These are phyloP conservation scores for Argynnis bischoffii DNA, from an alignment of 2,888 invertebrate genomes.

Conservation along the genomic window DNA sequence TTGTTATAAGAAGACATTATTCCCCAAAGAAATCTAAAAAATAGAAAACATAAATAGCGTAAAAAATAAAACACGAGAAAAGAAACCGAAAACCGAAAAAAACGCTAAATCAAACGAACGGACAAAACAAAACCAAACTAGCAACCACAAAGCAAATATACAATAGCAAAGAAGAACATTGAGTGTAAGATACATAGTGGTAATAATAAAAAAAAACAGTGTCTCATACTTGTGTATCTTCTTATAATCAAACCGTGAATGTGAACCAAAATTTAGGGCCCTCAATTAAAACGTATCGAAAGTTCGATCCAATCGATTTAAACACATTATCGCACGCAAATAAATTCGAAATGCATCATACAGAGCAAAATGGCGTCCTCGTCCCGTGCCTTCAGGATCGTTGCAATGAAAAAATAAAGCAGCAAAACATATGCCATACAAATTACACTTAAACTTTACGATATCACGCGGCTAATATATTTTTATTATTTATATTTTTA, in stretches of 20 bases:
- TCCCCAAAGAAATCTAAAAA: conserved; percentile 38
- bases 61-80: conserved; percentile 23
- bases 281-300: conserved; percentile 15
- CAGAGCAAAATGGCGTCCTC: conserved; percentile 40
- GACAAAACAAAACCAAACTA: conserved; percentile 47
- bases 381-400: conserved; percentile 36
- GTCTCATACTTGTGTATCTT: conserved; percentile 75
- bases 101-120: conserved; percentile 41
- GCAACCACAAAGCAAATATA: conserved; percentile 63
- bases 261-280: conserved; percentile 22
- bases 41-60: conserved; percentile 43
- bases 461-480: not conserved
- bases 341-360: conserved; percentile 71
- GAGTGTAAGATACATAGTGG: conserved; percentile 43
- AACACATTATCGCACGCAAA: conserved; percentile 62
- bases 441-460: conserved; percentile 41
- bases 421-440: conserved; percentile 75
- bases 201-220: conserved; percentile 44
- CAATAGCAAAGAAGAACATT: conserved; percentile 53
- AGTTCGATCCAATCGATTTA: conserved; percentile 20
- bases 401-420: conserved; percentile 72
- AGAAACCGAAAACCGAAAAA: conserved; percentile 37
- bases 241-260: conserved; percentile 44
- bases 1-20: conserved; percentile 55
- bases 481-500: conserved; percentile 10